Percentiles rank a stretch among this genome's conserved stretches.
Conservation (phyloP, 2,888 invertebrate genomes). For the Drosophila lacicola region DNA sequence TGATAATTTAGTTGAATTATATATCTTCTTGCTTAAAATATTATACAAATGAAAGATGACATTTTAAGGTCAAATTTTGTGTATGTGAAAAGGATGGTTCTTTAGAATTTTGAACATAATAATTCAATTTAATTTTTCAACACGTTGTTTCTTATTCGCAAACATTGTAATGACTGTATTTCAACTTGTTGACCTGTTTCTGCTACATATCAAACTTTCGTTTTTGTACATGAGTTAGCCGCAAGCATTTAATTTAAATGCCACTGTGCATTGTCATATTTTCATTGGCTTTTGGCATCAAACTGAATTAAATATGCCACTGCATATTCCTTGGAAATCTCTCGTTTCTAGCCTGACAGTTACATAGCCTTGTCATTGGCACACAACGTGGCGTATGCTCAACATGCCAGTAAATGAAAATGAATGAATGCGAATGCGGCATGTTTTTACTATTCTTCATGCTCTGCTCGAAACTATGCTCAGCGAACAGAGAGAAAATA, state of each 20-base stretch:
- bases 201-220: not conserved
- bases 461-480: constrained; percentile 40
- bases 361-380: constrained; percentile 58
- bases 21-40: not conserved
- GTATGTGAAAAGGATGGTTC: too few species aligned
- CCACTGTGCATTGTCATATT: constrained; percentile 19
- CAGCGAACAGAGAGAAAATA: constrained; percentile 12
- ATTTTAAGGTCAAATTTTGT: too few species aligned
- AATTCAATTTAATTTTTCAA: too few species aligned
- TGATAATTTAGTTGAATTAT: constrained; percentile 3
- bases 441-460: constrained; percentile 55
- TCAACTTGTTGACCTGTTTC: too few species aligned
- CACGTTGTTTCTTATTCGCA: too few species aligned
- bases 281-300: constrained; percentile 16
- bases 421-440: constrained; percentile 63
- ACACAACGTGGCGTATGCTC: constrained; percentile 51
- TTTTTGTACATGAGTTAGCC: not conserved
- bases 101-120: too few species aligned
- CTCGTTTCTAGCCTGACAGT: constrained; percentile 43
- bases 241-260: not conserved
- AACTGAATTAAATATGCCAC: constrained; percentile 42
- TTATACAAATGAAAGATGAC: too few species aligned
- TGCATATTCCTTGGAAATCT: constrained; percentile 34
- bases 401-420: constrained; percentile 69
- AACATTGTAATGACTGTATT: too few species aligned